A percentile compares a stretch with the other conserved stretches of the same genome.
Evolutionary conservation across 1,140 invertebrate genomes (phyloP).

Genomic region (Drosophila neocordata): DNA sequence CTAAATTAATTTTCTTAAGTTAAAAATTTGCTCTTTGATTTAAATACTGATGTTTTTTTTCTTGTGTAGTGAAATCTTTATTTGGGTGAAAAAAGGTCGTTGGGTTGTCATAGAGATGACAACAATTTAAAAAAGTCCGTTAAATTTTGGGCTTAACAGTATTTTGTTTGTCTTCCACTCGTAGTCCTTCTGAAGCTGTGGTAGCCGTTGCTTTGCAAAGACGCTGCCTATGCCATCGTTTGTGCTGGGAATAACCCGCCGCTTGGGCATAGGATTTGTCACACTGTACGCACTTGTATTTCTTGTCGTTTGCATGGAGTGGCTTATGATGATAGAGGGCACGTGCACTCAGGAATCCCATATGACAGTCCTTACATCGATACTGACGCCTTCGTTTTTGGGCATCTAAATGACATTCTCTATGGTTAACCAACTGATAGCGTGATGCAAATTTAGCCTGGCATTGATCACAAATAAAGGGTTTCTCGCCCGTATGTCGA

Average conservation of each 20-base stretch:
- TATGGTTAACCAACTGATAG: constrained; percentile 82
- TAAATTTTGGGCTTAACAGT: not conserved
- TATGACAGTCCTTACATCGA: constrained; percentile 50
- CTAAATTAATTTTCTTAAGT: not conserved
- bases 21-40: not conserved
- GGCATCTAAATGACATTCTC: constrained; percentile 44
- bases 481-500: constrained; percentile 90
- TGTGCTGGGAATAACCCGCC: constrained; percentile 65
- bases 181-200: not conserved
- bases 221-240: constrained; percentile 59
- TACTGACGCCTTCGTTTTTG: constrained; percentile 36
- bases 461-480: constrained; percentile 87
- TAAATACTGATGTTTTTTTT: not conserved
- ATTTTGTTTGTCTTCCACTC: not conserved
- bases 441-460: constrained; percentile 86
- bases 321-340: constrained; percentile 86
- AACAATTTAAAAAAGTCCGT: not conserved
- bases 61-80: not conserved
- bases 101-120: not conserved
- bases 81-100: not conserved
- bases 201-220: constrained; percentile 29
- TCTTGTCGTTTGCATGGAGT: constrained; percentile 91
- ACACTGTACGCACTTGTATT: constrained; percentile 87
- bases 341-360: constrained; percentile 63
- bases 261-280: constrained; percentile 71